A percentile compares a stretch with the other conserved stretches of the same genome.
Conservation (phyloP, 92 coral and sea anemone genomes). For the Parazoanthus darwini region DNA sequence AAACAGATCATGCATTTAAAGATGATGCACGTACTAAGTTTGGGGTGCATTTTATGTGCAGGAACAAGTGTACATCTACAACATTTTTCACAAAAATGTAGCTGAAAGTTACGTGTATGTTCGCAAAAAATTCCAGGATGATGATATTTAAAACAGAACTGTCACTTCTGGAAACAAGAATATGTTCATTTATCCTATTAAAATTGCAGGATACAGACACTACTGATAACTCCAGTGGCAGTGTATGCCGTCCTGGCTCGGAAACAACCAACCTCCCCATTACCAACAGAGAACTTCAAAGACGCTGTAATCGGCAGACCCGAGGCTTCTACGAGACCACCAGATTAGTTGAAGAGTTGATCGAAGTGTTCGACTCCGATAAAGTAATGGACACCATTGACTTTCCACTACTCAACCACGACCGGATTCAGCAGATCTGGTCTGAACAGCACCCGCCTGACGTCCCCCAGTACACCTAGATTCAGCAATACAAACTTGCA, state of each 20-base stretch:
- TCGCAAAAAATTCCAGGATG: too few species aligned
- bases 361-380: conserved; percentile 17
- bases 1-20: too few species aligned
- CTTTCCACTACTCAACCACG: conserved; percentile 40
- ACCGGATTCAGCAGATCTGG: conserved; percentile 32
- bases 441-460: conserved; percentile 32
- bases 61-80: too few species aligned
- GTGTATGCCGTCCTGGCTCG: conserved; percentile 15
- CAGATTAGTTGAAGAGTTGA: neutral
- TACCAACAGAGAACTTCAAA: conserved; percentile 30
- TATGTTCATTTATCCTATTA: too few species aligned
- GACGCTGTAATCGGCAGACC: conserved; percentile 36
- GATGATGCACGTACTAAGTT: too few species aligned
- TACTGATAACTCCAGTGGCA: conserved; percentile 14
- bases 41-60: too few species aligned
- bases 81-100: too few species aligned
- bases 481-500: too few species aligned
- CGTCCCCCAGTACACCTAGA: conserved; percentile 29
- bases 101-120: too few species aligned
- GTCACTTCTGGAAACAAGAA: too few species aligned
- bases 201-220: too few species aligned
- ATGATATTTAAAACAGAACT: too few species aligned
- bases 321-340: conserved; percentile 21
- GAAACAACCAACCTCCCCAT: conserved; percentile 21
- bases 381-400: conserved; percentile 48